Evolutionary conservation across 2,797 vertebrate species (phyloP).

Genomic region (Petrocephalus sullivani): DNA sequence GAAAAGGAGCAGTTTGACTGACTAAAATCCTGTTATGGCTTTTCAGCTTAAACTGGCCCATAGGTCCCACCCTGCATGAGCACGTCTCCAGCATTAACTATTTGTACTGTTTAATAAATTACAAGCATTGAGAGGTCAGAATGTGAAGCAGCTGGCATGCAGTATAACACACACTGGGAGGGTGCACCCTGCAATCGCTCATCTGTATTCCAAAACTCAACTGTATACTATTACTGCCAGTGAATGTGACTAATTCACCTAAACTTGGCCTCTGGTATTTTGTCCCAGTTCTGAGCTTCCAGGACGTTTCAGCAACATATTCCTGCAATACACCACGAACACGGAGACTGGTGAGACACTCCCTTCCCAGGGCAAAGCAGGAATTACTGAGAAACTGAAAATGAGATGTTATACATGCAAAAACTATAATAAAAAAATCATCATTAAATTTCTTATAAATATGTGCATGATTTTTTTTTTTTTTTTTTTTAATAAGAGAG

Average conservation of each 20-base stretch:
- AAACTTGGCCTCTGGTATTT: neutral
- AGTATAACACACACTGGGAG: neutral
- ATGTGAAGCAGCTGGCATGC: neutral
- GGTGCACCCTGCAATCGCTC: neutral
- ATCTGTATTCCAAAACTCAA: neutral
- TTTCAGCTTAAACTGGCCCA: neutral
- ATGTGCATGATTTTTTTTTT: no score
- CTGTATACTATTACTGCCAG: neutral
- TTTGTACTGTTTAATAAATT: neutral
- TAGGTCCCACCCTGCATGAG: neutral
- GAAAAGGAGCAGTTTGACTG: neutral
- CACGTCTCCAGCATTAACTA: neutral
- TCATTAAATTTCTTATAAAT: no score
- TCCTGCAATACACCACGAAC: neutral
- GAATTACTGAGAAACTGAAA: no score
- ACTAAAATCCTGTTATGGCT: neutral
- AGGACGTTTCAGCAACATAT: neutral
- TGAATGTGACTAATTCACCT: neutral
- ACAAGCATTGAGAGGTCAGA: neutral
- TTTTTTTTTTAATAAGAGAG: no score
- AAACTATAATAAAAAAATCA: no score
- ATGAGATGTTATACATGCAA: no score
- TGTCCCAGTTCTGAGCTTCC: neutral
- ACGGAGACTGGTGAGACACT: neutral
- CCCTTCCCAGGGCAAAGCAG: neutral